Percentiles rank a stretch among this genome's conserved stretches.
phyloP scores from a whole-genome alignment of 2,113 vertebrate species.

The Manacus vitellinus region DNA sequence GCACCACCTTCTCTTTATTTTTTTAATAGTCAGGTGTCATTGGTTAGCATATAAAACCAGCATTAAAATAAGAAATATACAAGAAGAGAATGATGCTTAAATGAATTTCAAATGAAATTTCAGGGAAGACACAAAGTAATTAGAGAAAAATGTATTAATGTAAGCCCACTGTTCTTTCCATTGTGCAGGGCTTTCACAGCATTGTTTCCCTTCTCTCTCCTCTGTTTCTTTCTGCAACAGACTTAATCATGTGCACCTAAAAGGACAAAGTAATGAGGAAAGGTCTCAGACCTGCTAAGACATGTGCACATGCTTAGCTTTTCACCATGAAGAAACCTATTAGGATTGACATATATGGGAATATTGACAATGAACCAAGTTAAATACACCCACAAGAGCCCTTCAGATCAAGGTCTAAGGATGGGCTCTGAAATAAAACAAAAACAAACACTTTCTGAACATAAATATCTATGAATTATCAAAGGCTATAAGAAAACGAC shows the following conservation, averaged over 20 bases:
- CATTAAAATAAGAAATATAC: neutral
- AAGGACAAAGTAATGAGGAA: neutral
- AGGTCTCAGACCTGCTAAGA: neutral
- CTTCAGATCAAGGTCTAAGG: constrained; percentile 30
- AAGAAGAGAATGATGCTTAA: neutral
- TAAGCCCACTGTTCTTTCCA: neutral
- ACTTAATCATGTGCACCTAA: neutral
- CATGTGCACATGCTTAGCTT: neutral
- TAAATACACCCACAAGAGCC: neutral
- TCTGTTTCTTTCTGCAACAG: neutral
- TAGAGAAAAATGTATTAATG: neutral
- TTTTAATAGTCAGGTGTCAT: neutral
- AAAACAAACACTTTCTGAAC: constrained; percentile 23
- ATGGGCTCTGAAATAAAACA: neutral
- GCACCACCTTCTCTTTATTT: neutral
- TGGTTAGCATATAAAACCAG: neutral
- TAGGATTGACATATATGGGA: neutral
- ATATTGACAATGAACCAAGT: neutral
- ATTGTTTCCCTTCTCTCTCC: neutral
- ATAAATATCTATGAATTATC: neutral
- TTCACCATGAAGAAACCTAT: neutral
- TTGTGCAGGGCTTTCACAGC: neutral
- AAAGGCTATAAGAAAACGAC: neutral
- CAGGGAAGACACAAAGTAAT: neutral
- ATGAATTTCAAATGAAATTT: neutral